Evolutionary conservation across 2,113 vertebrate genomes (phyloP).

Genomic region (Struthio camelus): DNA sequence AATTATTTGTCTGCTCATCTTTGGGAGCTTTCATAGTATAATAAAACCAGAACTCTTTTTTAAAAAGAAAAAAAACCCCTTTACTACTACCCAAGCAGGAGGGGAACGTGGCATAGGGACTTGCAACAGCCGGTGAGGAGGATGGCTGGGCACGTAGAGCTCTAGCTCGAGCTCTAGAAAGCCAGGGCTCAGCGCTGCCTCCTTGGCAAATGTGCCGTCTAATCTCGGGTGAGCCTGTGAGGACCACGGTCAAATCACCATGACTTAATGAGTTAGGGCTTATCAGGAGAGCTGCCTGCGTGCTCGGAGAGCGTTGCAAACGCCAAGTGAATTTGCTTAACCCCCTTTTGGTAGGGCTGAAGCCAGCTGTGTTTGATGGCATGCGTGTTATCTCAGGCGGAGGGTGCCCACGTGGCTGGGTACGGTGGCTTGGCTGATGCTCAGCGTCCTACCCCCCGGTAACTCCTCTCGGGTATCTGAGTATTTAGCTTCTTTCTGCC

Average conservation of each 20-base stretch:
- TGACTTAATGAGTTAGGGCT: not conserved
- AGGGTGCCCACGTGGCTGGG: not conserved
- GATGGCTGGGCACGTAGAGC: rapidly evolving
- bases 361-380: rapidly evolving
- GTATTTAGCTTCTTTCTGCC: not conserved
- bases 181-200: rapidly evolving
- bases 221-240: not conserved
- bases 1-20: not conserved
- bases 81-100: not conserved
- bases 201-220: rapidly evolving
- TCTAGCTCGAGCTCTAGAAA: not conserved
- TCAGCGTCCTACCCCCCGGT: not conserved
- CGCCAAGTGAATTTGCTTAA: not conserved
- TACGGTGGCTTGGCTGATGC: rapidly evolving
- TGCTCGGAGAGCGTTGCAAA: not conserved
- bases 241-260: rapidly evolving
- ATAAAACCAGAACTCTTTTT: not conserved
- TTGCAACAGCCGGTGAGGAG: rapidly evolving
- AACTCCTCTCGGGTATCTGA: rapidly evolving
- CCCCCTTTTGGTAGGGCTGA: not conserved
- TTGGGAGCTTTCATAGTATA: not conserved
- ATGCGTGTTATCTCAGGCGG: rapidly evolving
- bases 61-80: no score
- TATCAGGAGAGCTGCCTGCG: no score
- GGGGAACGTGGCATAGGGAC: not conserved